phyloP scores from a whole-genome alignment of 2,797 vertebrate genomes.

The Huso huso region DNA sequence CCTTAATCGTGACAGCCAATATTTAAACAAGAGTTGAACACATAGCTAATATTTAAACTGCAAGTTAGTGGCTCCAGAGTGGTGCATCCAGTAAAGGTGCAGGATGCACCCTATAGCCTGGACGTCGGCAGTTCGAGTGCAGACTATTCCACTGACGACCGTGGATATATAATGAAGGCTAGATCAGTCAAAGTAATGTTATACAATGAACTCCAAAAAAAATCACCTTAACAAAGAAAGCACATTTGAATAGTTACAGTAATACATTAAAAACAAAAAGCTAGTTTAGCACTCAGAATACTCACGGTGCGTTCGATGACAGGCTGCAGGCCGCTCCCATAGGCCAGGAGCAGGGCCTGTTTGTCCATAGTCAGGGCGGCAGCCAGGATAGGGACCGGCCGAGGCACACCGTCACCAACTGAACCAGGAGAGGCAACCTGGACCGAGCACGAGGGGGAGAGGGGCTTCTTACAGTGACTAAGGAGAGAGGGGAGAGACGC shows the following conservation, averaged over 20 bases:
- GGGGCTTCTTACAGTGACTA: slow-evolving; percentile 91
- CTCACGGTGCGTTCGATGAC: slow-evolving; percentile 83
- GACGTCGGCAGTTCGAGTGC: too few species aligned
- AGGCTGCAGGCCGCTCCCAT: slow-evolving; percentile 83
- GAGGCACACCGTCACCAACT: slow-evolving; percentile 23
- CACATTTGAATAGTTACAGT: too few species aligned
- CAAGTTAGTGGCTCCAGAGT: too few species aligned
- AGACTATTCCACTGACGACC: too few species aligned
- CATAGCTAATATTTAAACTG: too few species aligned
- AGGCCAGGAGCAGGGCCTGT: slow-evolving; percentile 70
- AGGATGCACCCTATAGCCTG: too few species aligned
- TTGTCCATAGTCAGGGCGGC: slow-evolving; percentile 69
- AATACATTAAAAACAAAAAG: neutral
- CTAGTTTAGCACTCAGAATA: slow-evolving; percentile 17
- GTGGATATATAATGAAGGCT: too few species aligned
- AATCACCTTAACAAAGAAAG: neutral
- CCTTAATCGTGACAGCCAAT: too few species aligned
- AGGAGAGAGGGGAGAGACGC: slow-evolving; percentile 11
- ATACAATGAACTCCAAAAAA: neutral
- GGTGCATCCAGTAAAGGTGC: too few species aligned
- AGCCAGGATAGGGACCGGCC: slow-evolving; percentile 77
- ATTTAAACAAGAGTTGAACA: too few species aligned
- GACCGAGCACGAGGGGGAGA: slow-evolving; percentile 78
- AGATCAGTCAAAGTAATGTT: too few species aligned
- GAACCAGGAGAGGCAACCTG: slow-evolving; percentile 66